phyloP scores from a whole-genome alignment of 2,113 vertebrate genomes.

The Chaetura pelagica region DNA sequence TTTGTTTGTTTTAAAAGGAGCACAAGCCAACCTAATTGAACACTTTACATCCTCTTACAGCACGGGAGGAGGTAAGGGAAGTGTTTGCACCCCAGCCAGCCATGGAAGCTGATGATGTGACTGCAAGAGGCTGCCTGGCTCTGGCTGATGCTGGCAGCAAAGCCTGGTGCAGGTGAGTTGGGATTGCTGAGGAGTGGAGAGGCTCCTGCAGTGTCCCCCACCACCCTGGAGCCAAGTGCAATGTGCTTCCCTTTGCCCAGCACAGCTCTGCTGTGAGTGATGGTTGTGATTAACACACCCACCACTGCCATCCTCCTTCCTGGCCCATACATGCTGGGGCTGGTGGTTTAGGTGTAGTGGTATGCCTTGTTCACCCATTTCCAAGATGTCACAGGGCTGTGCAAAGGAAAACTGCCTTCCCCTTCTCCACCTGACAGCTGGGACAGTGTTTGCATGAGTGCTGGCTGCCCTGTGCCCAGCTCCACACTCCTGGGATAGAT shows the following conservation, averaged over 20 bases:
- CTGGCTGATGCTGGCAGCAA: background rate
- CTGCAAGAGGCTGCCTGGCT: background rate
- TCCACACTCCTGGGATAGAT: background rate
- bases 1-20: background rate
- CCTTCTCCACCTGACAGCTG: background rate
- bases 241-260: background rate
- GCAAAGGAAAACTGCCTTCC: background rate
- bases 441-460: accelerated
- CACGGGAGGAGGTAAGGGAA: background rate
- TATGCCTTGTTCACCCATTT: background rate
- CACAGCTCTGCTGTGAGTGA: background rate
- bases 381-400: background rate
- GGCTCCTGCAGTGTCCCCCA: background rate
- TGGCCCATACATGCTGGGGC: accelerated
- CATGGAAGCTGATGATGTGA: background rate
- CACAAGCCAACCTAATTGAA: background rate
- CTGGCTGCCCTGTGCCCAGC: background rate
- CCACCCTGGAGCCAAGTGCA: background rate
- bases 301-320: accelerated
- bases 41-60: background rate
- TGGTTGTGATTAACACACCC: background rate
- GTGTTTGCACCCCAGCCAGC: background rate
- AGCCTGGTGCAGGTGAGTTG: background rate
- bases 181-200: background rate
- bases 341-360: background rate